These are phyloP conservation scores for Tamandua tetradactyla DNA, from an alignment of 2,797 vertebrate species.

Conservation along the genomic window DNA sequence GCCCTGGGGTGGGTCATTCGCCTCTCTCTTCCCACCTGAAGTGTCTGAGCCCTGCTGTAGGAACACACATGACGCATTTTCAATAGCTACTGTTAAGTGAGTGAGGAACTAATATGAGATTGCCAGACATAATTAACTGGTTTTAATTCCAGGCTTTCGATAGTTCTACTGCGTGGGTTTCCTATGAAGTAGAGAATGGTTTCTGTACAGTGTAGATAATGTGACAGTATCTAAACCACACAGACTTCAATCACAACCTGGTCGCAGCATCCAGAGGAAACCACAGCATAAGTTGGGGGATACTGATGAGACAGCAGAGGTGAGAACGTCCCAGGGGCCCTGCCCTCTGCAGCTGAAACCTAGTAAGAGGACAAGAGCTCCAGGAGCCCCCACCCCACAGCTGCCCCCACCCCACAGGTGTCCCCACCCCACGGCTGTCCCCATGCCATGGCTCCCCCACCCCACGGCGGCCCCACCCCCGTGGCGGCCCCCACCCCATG, in stretches of 20 bases:
- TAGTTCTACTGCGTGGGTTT: neutral
- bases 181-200: neutral
- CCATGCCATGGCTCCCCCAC: no score
- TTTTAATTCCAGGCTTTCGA: neutral
- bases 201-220: neutral
- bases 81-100: neutral
- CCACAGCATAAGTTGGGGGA: neutral
- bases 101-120: neutral
- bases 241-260: neutral
- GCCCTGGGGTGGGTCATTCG: no score
- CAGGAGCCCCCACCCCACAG: fast-evolving
- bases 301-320: neutral
- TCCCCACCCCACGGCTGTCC: no score
- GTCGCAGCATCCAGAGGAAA: neutral
- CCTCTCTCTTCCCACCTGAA: neutral
- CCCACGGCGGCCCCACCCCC: no score
- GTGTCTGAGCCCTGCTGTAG: neutral
- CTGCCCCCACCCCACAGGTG: no score
- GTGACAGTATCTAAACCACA: neutral
- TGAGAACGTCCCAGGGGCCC: neutral
- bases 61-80: neutral
- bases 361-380: neutral
- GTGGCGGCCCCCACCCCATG: no score
- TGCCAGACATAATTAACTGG: neutral
- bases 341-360: neutral